Conservation (phyloP, 2,113 vertebrate genomes). For the Apodemus sylvaticus region DNA sequence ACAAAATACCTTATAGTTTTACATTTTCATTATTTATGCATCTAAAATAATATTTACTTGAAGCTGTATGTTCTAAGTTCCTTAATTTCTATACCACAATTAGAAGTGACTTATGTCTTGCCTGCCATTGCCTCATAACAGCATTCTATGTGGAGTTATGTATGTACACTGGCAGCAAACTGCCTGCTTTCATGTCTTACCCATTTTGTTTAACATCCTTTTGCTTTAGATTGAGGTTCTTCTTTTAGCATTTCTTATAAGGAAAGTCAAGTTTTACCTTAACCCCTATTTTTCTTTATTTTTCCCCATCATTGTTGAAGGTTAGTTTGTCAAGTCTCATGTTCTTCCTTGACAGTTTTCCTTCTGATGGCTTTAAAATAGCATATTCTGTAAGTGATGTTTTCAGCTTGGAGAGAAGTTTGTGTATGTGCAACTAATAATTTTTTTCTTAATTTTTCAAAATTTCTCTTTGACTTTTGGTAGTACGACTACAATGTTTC, state of each 20-base stretch:
- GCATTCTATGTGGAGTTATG: not conserved
- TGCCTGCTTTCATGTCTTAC: not conserved
- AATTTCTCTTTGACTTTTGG: not conserved
- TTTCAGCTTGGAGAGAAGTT: not conserved
- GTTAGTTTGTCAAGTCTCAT: not conserved
- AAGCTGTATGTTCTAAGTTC: not conserved
- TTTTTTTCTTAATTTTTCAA: not conserved
- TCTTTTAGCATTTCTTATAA: not conserved
- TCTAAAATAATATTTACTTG: not conserved
- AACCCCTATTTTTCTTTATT: not conserved
- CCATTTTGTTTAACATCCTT: not conserved
- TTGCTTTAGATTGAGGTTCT: not conserved
- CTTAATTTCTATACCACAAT: not conserved
- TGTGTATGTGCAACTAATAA: not conserved
- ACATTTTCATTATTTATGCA: not conserved
- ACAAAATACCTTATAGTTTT: not conserved
- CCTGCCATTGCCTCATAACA: not conserved
- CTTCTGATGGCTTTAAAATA: not conserved
- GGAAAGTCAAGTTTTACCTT: not conserved
- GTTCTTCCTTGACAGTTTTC: not conserved
- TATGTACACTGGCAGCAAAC: not conserved
- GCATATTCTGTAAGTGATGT: not conserved
- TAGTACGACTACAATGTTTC: not conserved
- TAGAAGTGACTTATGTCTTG: not conserved
- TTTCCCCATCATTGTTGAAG: not conserved